Conservation (phyloP, 2,113 vertebrate species). For the Galeopterus variegatus region DNA sequence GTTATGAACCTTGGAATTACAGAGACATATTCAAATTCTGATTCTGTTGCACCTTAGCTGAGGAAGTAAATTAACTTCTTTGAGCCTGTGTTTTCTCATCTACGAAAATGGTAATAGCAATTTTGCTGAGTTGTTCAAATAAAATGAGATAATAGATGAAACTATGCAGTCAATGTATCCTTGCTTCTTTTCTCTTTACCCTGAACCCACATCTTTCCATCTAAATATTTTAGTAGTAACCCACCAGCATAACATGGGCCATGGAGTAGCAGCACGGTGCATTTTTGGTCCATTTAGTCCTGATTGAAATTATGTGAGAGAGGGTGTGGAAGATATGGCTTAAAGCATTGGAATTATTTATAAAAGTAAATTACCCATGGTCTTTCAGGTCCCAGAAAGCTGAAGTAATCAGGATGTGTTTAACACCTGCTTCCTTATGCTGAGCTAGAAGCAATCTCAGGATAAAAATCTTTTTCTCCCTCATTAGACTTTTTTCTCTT, state of each 20-base stretch:
- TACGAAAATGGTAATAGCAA: neutral
- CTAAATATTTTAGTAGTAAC: neutral
- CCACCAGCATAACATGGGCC: neutral
- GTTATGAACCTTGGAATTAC: neutral
- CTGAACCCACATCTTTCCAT: neutral
- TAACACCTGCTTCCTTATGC: constrained; percentile 40
- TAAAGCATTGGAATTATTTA: constrained; percentile 51
- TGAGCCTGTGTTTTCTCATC: constrained; percentile 27
- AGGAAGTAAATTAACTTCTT: neutral
- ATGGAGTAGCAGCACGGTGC: neutral
- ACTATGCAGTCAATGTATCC: neutral
- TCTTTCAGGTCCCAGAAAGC: constrained; percentile 7
- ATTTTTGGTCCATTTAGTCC: constrained; percentile 1
- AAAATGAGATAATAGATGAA: constrained; percentile 7
- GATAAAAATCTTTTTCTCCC: constrained; percentile 21
- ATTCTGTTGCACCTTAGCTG: neutral
- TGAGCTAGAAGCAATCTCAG: constrained; percentile 32
- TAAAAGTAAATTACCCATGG: constrained; percentile 49
- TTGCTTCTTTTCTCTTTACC: neutral
- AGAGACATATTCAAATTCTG: neutral
- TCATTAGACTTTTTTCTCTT: neutral
- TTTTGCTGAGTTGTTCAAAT: neutral
- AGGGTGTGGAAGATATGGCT: neutral
- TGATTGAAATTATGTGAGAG: constrained; percentile 39
- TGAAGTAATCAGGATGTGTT: constrained; percentile 55